Evolutionary conservation across 1,140 invertebrate species (phyloP), one percentile per base, ranked within the genome.

Genomic region (Myzus persicae): DNA sequence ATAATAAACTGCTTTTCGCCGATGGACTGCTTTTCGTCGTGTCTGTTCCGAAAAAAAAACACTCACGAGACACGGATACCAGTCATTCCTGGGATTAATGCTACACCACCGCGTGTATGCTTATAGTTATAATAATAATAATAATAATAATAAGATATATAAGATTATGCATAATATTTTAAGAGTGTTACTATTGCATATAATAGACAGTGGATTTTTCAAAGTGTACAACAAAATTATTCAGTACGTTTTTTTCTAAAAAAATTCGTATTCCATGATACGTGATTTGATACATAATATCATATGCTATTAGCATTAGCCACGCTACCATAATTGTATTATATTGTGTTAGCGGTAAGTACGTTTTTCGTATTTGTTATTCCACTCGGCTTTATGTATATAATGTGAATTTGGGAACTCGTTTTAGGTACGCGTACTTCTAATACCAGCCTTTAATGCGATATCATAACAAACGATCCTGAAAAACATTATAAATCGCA

Each of bases 1-100:
- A 93, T 84, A 85, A 93, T 90, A 59, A 59, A 90, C 89, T 31
- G 38, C 51, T 90, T 90, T 59, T 90, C 38, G 89, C 38, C 89
- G 89, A 90, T 59, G 89, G 31, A 90, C 51, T 42, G 89, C 54
- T 90, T 89, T 90, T 67, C 14, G 54, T 67, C 89, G 54, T 59
- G 89, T 90, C 54, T 67, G 89, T 90, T 67, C 38, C 51, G 20
- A 40, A 59, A 90, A 59, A 90, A 59, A 90, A 90, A 67, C 31
- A 67, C 14, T n/a, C 22, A 44, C 46, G n/a, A 89, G 87, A 89
- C 87, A 40, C 36, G n/a, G 85, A 46, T 87, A 46, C 42, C 87
- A 48, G 87, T 54, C 46, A 38, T 90, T 59, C 88, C 42, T 40
- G 88, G 42, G 31, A 59, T 26, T 84, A 84, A 84, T 84, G 82